A percentile compares a stretch with the other conserved stretches of the same genome.
phyloP scores from a whole-genome alignment of 2,113 vertebrate genomes.

The Chlamydotis undulata region DNA sequence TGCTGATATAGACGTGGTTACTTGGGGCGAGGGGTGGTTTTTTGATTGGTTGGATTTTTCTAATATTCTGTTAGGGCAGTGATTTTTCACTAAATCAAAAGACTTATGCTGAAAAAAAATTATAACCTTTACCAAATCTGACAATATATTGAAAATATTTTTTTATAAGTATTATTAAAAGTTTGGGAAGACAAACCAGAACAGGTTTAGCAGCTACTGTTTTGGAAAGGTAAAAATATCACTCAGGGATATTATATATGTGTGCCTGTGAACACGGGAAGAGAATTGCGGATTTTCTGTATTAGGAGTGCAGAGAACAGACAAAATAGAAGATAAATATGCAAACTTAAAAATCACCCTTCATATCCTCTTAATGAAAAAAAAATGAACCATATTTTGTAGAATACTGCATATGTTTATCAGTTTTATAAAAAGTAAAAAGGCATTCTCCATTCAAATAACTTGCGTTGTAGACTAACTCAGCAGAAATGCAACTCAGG shows the following conservation, averaged over 20 bases:
- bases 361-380: not conserved
- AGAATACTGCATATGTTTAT: not conserved
- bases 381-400: not conserved
- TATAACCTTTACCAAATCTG: not conserved
- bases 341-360: not conserved
- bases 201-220: not conserved
- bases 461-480: not conserved
- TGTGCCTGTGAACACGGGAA: not conserved
- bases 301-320: not conserved
- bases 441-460: not conserved
- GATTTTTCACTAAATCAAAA: not conserved
- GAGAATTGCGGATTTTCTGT: not conserved
- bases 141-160: not conserved
- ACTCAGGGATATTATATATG: not conserved
- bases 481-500: not conserved
- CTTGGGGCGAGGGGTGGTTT: not conserved
- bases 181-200: not conserved
- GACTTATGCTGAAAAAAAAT: not conserved
- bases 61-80: not conserved
- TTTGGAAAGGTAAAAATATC: not conserved
- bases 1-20: not conserved
- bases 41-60: rapidly evolving
- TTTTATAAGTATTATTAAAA: not conserved
- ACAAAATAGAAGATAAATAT: not conserved
- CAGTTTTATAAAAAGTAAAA: not conserved